Evolutionary conservation across 2,888 invertebrate genomes (phyloP), one percentile per base, ranked within the genome.

Genomic region (Protodeltote pygarga): DNA sequence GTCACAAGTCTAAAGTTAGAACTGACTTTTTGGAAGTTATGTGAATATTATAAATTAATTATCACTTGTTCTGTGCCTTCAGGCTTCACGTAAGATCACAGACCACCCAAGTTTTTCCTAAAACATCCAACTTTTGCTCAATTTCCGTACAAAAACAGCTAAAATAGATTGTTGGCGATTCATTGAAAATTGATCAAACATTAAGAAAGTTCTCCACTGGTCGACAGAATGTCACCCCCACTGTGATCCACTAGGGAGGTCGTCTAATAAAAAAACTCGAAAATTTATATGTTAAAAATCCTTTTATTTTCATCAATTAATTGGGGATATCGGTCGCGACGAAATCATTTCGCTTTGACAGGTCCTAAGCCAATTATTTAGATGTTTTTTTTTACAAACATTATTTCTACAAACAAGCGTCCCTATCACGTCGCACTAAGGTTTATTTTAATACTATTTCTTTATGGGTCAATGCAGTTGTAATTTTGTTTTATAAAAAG

Each of bases 341-440:
- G 81, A 85, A 87, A 86, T 86, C 84, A 85, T 88, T 88, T 81
- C 75, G 62, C 77, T 73, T 79, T 88, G 89, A 89, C 89, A 85
- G 85, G 68, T 79, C 69, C 81, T 84, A 79, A 81, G 78, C 70
- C 83, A 81, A 85, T 83, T 82, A 81, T 54, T 62, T 54, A 45
- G 24, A 49, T 29, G 41, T 48, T 67, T 65, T 65, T 47, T 58
- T 60, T 53, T 8, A 15, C 57, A 54, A 65, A 59, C 33, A 20
- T 58, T 25, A 23, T 40, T 40, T 13, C 14, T 39, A 20, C 29
- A 24, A 33, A 21, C 24, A 17, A 11, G 2, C 4, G 11, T 45
- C 34, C 59, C 47, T 74, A 75, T 68, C 40, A 11, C 49, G 17
- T 41, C 2, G 37, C 9, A 2, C 48, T 83, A 79, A 69, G 71